Percentiles rank a stretch among this genome's conserved stretches.
Evolutionary conservation across 2,113 vertebrate species (phyloP).

Genomic region (Notothenia coriiceps): DNA sequence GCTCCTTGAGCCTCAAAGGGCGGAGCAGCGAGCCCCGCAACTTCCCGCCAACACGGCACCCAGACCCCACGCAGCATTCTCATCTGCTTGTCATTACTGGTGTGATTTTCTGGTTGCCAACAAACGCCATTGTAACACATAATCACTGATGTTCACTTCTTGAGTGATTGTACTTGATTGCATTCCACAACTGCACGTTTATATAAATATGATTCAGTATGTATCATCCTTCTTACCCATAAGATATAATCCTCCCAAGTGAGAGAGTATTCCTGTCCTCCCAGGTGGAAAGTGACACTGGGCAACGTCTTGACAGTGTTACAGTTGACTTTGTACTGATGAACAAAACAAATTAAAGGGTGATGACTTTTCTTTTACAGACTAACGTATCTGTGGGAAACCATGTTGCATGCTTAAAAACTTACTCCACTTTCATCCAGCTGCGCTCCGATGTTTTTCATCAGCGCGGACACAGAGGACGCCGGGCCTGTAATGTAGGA

Average conservation of each 20-base stretch:
- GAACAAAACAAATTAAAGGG: conserved; percentile 16
- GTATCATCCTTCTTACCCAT: conserved; percentile 82
- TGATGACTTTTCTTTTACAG: background rate
- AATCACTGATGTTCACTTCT: background rate
- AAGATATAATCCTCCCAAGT: conserved; percentile 89
- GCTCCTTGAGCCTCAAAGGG: too few relatives aligned
- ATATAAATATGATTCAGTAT: background rate
- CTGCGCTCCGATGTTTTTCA: conserved; percentile 91
- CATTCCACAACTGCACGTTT: background rate
- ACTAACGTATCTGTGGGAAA: conserved; percentile 19
- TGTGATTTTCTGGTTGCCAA: too few relatives aligned
- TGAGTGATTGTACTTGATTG: background rate
- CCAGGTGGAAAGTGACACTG: conserved; percentile 92
- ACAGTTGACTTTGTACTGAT: conserved; percentile 92
- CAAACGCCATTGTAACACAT: too few relatives aligned
- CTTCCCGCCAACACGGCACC: too few relatives aligned
- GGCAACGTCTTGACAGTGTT: conserved; percentile 89
- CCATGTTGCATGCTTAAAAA: conserved; percentile 32
- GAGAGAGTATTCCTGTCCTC: conserved; percentile 87
- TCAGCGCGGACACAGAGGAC: conserved; percentile 87
- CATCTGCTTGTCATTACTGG: too few relatives aligned
- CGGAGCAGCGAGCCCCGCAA: too few relatives aligned
- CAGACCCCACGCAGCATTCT: too few relatives aligned
- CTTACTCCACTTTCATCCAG: conserved; percentile 88
- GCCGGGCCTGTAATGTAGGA: conserved; percentile 95